A percentile compares a stretch with the other conserved stretches of the same genome.
Conservation (phyloP, 2,113 vertebrate species). For the Leuciscus idus region DNA sequence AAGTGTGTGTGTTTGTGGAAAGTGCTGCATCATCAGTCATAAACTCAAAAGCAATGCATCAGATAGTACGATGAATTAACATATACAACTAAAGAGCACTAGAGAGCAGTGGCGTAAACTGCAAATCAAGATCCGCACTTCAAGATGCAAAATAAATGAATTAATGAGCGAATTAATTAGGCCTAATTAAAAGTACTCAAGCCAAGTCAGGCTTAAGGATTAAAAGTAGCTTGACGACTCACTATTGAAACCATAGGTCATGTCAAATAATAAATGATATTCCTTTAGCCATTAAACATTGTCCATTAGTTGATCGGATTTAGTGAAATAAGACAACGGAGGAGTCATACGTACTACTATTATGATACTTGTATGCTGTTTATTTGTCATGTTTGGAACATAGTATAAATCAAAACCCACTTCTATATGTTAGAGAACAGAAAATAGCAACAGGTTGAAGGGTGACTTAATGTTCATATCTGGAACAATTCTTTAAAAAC, state of each 20-base stretch:
- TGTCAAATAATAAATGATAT: neutral
- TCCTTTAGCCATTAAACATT: neutral
- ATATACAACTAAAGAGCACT: neutral
- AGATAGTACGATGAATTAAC: neutral
- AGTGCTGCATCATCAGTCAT: neutral
- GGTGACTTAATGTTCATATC: neutral
- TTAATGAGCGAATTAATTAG: neutral
- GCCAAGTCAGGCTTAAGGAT: neutral
- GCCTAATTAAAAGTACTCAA: constrained; percentile 15
- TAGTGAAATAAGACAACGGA: neutral
- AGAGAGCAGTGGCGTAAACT: neutral
- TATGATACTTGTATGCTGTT: neutral
- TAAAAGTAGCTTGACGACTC: constrained; percentile 21
- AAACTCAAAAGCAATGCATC: neutral
- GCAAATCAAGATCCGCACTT: neutral
- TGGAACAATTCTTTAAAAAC: neutral
- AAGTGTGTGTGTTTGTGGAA: neutral
- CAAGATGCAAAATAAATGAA: neutral
- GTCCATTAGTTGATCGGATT: neutral
- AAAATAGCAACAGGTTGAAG: neutral
- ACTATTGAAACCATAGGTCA: constrained; percentile 15
- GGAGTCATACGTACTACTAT: neutral
- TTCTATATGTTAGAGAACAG: no score
- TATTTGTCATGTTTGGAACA: neutral
- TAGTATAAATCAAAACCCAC: neutral